A percentile compares a stretch with the other conserved stretches of the same genome.
Evolutionary conservation across 2,797 vertebrate genomes (phyloP).

Genomic region (Lepilemur septentrionalis): DNA sequence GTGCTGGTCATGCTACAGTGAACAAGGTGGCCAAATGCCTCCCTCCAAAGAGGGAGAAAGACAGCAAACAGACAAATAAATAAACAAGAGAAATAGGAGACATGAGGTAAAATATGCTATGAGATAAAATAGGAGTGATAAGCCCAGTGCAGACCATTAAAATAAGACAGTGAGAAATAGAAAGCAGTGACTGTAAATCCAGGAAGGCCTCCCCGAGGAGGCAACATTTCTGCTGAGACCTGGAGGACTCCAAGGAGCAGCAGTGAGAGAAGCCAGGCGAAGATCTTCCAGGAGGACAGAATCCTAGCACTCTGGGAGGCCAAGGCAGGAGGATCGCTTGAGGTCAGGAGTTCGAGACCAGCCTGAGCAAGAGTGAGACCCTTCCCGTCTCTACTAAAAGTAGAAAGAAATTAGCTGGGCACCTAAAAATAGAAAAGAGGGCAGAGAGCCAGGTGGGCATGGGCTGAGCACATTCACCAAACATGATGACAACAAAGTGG

Average conservation of each 20-base stretch:
- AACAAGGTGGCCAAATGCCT: neutral
- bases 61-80: neutral
- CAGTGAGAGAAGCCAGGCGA: neutral
- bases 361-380: too few species aligned
- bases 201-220: neutral
- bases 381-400: too few species aligned
- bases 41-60: neutral
- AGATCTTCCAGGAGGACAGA: neutral
- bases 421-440: neutral
- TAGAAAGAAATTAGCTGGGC: too few species aligned
- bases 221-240: neutral
- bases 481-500: neutral
- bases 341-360: too few species aligned
- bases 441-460: neutral
- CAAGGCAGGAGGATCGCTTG: too few species aligned
- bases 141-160: neutral
- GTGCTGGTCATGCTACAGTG: neutral
- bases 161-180: neutral
- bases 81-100: neutral
- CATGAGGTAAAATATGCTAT: neutral
- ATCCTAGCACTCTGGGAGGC: too few species aligned
- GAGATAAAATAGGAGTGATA: neutral
- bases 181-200: neutral
- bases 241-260: neutral
- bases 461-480: too few species aligned